Base-by-base conservation (phyloP, 2,797 vertebrate species). In the Salmo trutta region DNA sequence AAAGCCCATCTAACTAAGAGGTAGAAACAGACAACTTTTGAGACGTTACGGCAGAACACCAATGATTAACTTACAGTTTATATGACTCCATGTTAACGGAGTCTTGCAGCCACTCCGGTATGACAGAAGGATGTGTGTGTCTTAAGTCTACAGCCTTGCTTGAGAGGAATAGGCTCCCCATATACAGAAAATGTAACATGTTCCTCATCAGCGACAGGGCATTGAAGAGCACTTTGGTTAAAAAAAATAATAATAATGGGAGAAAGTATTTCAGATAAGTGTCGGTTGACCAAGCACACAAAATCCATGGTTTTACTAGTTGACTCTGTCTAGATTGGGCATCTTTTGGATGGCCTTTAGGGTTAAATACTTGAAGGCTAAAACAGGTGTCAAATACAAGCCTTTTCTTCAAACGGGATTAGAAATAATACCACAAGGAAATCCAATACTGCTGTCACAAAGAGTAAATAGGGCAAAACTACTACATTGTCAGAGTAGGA, bases 11-110 rank as follows among this genome's bases (percentile, higher is more conserved):
- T 94, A 87, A 95, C 95, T 96, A 96, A 95, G 96, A 98, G 97
- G 97, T 98, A 97, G 97, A 97, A 96, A 97, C 95, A 96, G 96
- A 96, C 95, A 95, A 95, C 94, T 95, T 95, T 79, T 83, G 82
- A 88, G 88, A 90, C 41, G 71, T 96, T 95, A 96, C 93, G 88
- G 94, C 93, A 92, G 82, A 86, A 86, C 88, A 95, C 93, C 94
- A 93, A 94, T 89, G 91, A 95, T 95, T 95, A 19, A 64, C 59
- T 5, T 64, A 95, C 93, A 96, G 93, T 94, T 93, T 94, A 92
- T 92, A 90, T 91, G 92, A 93, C 94, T 94, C 93, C 94, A 91
- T 95, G 95, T 93, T 92, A 86, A 91, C 92, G 92, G 53, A 94
- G 95, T 95, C 95, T 95, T 96, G 95, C 95, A 95, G 95, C 93